Conservation (phyloP, 2,113 vertebrate species). For the Myiopsitta monachus region DNA sequence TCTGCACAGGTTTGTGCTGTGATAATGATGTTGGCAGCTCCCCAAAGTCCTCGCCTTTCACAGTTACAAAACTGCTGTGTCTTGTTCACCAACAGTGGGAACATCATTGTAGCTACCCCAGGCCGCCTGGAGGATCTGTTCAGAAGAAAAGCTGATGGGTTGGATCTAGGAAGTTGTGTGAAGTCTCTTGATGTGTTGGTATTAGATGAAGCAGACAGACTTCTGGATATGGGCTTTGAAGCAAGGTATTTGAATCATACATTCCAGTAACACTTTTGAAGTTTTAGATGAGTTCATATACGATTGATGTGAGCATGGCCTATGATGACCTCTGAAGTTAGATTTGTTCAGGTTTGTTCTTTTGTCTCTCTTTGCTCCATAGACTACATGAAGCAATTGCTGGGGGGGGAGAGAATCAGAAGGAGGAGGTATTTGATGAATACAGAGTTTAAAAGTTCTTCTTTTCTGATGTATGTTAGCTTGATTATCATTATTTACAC, state of each 20-base stretch:
- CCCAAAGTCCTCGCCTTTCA: accelerated
- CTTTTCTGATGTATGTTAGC: not conserved
- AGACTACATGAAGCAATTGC: not conserved
- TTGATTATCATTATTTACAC: not conserved
- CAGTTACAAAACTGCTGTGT: not conserved
- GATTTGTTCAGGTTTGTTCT: not conserved
- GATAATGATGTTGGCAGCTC: accelerated
- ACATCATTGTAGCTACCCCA: conserved; percentile 91
- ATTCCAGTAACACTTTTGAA: not conserved
- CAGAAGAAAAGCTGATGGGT: conserved; percentile 86
- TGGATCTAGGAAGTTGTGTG: conserved; percentile 84
- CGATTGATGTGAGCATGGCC: accelerated
- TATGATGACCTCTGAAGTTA: not conserved
- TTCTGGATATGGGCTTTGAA: conserved; percentile 96
- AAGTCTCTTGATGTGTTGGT: conserved; percentile 90
- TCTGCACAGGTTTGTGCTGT: not conserved
- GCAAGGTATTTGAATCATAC: conserved; percentile 77
- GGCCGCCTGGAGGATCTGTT: conserved; percentile 97
- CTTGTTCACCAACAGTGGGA: conserved; percentile 74
- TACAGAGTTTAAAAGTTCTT: not conserved
- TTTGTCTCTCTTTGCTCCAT: not conserved
- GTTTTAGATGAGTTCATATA: not conserved
- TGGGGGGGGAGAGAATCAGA: not conserved
- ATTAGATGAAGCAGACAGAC: conserved; percentile 92
- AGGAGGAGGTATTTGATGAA: not conserved